Evolutionary conservation across 2,113 vertebrate genomes (phyloP).

Genomic region (Pyxicephalus adspersus): DNA sequence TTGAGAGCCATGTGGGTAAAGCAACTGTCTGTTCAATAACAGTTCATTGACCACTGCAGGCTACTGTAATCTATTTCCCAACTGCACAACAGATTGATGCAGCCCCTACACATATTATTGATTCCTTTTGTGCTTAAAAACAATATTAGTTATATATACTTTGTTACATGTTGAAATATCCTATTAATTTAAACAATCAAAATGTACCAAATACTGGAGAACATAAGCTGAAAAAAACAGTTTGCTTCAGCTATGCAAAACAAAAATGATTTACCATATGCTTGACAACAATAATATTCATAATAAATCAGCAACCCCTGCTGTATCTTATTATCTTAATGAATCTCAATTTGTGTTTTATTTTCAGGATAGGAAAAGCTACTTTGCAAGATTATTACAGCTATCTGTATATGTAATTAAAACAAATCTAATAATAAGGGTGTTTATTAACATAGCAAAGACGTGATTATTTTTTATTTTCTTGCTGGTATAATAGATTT

Average conservation of each 20-base stretch:
- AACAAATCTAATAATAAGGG: conserved; percentile 44
- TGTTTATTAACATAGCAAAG: conserved; percentile 20
- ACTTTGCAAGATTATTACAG: conserved; percentile 48
- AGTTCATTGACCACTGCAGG: too few relatives aligned
- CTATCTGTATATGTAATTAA: conserved; percentile 47
- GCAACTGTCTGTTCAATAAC: too few relatives aligned
- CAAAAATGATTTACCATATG: conserved; percentile 39
- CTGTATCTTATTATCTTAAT: conserved; percentile 55
- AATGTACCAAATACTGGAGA: too few relatives aligned
- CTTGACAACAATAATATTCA: conserved; percentile 38
- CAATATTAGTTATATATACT: too few relatives aligned
- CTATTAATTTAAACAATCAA: too few relatives aligned
- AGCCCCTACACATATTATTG: too few relatives aligned
- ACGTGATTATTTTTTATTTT: not conserved
- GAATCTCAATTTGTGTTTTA: conserved; percentile 53
- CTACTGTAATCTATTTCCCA: too few relatives aligned
- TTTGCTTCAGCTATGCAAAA: conserved; percentile 23
- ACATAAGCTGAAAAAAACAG: not conserved
- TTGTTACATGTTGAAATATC: too few relatives aligned
- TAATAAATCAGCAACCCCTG: conserved; percentile 54
- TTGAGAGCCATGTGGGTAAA: too few relatives aligned
- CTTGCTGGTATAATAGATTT: not conserved
- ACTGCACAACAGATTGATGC: too few relatives aligned
- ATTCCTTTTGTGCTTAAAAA: too few relatives aligned
- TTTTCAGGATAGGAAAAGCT: conserved; percentile 36